These are phyloP conservation scores for Episyrphus balteatus DNA, from an alignment of 1,140 invertebrate genomes.

Conservation along the genomic window DNA sequence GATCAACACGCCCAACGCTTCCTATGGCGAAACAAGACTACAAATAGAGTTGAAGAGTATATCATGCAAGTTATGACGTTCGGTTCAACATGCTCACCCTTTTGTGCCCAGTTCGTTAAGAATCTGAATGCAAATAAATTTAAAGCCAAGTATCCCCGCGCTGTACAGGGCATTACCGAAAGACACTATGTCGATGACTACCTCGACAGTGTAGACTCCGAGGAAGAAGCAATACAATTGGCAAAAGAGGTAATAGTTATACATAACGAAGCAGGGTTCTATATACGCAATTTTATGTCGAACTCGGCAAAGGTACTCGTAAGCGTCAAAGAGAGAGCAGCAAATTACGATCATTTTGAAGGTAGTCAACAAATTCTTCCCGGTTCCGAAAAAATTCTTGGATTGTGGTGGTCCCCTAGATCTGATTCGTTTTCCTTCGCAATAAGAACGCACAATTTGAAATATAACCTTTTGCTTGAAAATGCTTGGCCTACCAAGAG, in stretches of 20 bases:
- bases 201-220: constrained; percentile 18
- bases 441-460: neutral
- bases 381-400: neutral
- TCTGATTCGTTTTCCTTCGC: neutral
- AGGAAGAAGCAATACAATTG: constrained; percentile 9
- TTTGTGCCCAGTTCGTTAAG: constrained; percentile 24
- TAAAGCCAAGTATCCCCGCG: constrained; percentile 13
- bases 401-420: neutral
- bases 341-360: neutral
- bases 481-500: neutral
- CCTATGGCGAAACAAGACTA: constrained; percentile 17
- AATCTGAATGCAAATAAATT: constrained; percentile 25
- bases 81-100: constrained; percentile 26
- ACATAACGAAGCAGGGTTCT: neutral
- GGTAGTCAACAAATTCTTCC: neutral
- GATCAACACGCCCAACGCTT: constrained; percentile 20
- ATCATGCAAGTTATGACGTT: constrained; percentile 17
- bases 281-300: neutral
- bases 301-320: neutral
- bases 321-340: neutral
- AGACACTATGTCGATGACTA: constrained; percentile 36
- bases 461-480: neutral
- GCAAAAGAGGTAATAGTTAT: neutral
- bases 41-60: constrained; percentile 4
- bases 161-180: constrained; percentile 15